These are phyloP conservation scores for Xyrichtys novacula DNA, from an alignment of 2,797 vertebrate species.

Conservation along the genomic window DNA sequence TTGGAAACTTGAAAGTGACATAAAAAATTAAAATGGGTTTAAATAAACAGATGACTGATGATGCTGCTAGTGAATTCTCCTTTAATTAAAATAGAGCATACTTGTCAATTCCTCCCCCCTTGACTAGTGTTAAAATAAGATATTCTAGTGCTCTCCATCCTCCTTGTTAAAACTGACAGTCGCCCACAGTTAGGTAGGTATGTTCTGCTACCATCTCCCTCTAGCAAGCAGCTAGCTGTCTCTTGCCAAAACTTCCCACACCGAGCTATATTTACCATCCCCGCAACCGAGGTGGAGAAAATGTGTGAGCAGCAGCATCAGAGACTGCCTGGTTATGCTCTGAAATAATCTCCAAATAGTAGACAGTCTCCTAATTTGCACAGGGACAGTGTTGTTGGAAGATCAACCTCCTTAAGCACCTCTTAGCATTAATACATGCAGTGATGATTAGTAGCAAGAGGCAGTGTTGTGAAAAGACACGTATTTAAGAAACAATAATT, in stretches of 20 bases:
- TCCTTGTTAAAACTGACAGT: constrained; percentile 74
- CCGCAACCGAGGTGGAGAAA: constrained; percentile 69
- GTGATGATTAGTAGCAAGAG: constrained; percentile 13
- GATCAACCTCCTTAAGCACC: constrained; percentile 30
- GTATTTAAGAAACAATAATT: constrained; percentile 33
- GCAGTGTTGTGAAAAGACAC: constrained; percentile 6
- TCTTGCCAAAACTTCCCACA: constrained; percentile 82
- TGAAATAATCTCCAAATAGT: constrained; percentile 61
- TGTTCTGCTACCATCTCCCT: constrained; percentile 63
- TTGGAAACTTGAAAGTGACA: neutral
- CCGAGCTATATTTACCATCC: constrained; percentile 78
- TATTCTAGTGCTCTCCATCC: constrained; percentile 39
- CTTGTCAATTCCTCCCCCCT: constrained; percentile 23
- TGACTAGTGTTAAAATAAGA: constrained; percentile 43
- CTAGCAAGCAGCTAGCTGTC: constrained; percentile 68
- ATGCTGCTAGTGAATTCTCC: neutral
- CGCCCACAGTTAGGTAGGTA: constrained; percentile 77
- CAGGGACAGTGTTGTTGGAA: constrained; percentile 16
- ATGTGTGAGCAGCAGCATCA: constrained; percentile 65
- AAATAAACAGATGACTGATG: neutral
- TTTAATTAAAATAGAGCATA: neutral
- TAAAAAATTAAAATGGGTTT: neutral
- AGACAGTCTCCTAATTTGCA: constrained; percentile 59
- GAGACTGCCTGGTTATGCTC: constrained; percentile 61
- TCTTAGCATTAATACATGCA: constrained; percentile 17